Conservation (phyloP, 2,113 vertebrate species). For the Myotis yumanensis region DNA sequence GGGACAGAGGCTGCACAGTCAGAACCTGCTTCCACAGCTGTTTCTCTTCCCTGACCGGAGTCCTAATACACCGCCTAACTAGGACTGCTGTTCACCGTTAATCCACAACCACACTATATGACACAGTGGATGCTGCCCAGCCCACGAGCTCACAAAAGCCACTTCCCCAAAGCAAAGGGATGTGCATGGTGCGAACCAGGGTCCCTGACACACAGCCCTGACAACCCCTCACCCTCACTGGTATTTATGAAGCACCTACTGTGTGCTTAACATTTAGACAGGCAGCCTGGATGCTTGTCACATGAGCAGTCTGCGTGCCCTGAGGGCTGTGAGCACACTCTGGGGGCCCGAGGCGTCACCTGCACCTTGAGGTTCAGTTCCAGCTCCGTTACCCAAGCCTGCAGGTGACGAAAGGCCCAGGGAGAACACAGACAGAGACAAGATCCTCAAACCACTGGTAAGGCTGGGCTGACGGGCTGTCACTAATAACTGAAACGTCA, state of each 20-base stretch:
- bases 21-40: too few species aligned
- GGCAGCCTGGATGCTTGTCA: background rate
- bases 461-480: background rate
- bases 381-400: background rate
- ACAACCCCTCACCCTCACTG: background rate
- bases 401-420: background rate
- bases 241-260: background rate
- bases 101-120: rapidly evolving
- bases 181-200: rapidly evolving
- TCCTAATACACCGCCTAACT: background rate
- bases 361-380: background rate
- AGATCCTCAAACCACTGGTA: background rate
- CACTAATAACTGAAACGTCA: background rate
- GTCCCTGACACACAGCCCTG: background rate
- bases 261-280: background rate
- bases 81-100: background rate
- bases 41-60: background rate
- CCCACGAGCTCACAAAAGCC: background rate
- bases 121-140: background rate
- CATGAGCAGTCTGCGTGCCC: too few species aligned
- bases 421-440: background rate
- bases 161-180: background rate
- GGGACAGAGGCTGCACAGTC: background rate
- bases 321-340: background rate
- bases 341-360: rapidly evolving